These are phyloP conservation scores for Poecile atricapillus DNA, from an alignment of 2,113 vertebrate species.

Conservation along the genomic window DNA sequence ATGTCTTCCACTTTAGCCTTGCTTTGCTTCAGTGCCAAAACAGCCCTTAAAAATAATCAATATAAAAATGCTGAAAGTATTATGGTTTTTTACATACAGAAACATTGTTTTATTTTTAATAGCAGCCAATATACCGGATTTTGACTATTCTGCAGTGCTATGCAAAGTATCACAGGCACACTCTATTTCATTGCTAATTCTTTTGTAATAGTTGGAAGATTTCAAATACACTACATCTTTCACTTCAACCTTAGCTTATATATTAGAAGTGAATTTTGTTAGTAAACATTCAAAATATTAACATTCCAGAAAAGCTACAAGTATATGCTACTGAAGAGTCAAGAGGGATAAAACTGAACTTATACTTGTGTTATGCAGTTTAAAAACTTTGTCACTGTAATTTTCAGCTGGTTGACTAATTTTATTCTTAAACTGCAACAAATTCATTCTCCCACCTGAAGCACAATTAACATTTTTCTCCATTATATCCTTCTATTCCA, in stretches of 20 bases:
- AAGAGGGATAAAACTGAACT: background rate
- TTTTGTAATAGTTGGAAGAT: background rate
- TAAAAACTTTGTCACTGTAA: background rate
- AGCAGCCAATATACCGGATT: background rate
- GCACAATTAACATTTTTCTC: background rate
- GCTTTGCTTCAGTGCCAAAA: constrained; percentile 48
- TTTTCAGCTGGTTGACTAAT: background rate
- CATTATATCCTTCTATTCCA: background rate
- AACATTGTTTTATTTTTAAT: background rate
- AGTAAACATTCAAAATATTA: background rate
- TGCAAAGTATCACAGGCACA: rapidly evolving
- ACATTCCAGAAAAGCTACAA: background rate
- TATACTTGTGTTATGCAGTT: background rate
- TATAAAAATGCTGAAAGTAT: background rate
- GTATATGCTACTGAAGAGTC: background rate
- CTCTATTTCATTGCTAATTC: background rate
- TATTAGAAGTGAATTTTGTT: background rate
- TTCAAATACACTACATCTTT: background rate
- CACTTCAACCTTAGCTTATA: background rate
- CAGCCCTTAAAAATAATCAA: background rate
- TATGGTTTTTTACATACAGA: background rate
- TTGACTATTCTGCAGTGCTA: background rate
- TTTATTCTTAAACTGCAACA: background rate
- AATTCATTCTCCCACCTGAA: background rate
- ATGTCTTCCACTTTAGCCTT: constrained; percentile 51